A percentile compares a stretch with the other conserved stretches of the same genome.
These are phyloP conservation scores for Patella ulyssiponensis DNA, from an alignment of 2,888 invertebrate genomes.

Conservation along the genomic window DNA sequence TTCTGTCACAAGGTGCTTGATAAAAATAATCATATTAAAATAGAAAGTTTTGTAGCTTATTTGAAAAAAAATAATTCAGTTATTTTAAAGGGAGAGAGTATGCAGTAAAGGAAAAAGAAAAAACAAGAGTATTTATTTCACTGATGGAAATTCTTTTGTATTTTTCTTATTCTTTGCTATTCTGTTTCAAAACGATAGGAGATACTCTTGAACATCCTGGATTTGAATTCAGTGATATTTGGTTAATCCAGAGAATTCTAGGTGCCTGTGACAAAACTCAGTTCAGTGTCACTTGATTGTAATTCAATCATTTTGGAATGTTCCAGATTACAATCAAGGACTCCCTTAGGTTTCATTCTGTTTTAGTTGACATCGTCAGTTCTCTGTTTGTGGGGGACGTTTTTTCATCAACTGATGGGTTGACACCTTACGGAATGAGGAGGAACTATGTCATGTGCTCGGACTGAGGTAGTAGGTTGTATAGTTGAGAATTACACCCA, in stretches of 20 bases:
- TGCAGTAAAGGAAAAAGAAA: neutral
- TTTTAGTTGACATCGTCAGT: neutral
- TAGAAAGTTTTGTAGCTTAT: neutral
- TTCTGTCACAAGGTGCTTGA: neutral
- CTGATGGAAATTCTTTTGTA: neutral
- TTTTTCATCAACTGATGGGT: too few species aligned
- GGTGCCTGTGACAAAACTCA: too few species aligned
- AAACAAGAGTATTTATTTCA: neutral
- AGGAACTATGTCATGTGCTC: conserved; percentile 41
- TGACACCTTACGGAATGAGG: too few species aligned
- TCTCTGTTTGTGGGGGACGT: neutral
- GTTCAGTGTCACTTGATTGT: too few species aligned
- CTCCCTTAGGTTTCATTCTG: neutral
- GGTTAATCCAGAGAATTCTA: too few species aligned
- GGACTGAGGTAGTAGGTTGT: conserved; percentile 98
- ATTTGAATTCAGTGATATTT: too few species aligned
- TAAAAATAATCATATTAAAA: conserved; percentile 8
- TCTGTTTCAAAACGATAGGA: too few species aligned
- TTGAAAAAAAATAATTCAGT: neutral
- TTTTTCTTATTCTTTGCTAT: neutral
- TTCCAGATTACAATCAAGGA: neutral
- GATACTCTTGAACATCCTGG: too few species aligned
- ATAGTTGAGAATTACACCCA: conserved; percentile 94
- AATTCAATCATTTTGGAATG: too few species aligned
- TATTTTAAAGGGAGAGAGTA: neutral